Evolutionary conservation across 1,140 invertebrate genomes (phyloP).

Genomic region (Dolichoris vasculosae): DNA sequence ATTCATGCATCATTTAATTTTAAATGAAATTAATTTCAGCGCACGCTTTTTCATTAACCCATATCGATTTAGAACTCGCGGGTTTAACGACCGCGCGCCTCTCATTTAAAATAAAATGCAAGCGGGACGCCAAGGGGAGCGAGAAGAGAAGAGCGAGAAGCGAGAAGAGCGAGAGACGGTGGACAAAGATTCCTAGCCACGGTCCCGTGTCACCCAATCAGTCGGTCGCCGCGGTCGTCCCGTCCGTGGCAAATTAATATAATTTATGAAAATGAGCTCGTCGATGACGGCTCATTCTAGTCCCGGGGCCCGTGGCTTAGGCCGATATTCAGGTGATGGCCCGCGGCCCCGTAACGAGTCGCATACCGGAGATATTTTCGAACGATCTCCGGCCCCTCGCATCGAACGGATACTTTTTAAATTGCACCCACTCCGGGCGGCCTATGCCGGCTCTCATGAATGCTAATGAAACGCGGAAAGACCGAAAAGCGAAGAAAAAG

Average conservation of each 20-base stretch:
- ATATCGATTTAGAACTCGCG: constrained; percentile 49
- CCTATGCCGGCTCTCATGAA: not conserved
- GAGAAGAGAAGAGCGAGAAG: not conserved
- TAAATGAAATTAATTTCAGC: constrained; percentile 41
- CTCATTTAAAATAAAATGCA: constrained; percentile 39
- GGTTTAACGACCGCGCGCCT: constrained; percentile 53
- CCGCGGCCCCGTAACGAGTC: constrained; percentile 11
- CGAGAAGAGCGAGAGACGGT: constrained; percentile 22
- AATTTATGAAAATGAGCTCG: constrained; percentile 73
- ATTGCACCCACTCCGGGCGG: not conserved
- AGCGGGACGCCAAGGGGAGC: constrained; percentile 28
- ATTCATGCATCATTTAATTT: constrained; percentile 44
- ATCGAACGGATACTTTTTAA: constrained; percentile 9
- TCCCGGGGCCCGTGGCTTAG: not conserved
- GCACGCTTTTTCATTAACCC: constrained; percentile 54
- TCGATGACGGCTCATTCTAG: constrained; percentile 63
- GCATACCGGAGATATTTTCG: no score
- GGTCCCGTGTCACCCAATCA: constrained; percentile 65
- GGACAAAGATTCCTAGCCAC: not conserved
- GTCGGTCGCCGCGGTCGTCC: constrained; percentile 45
- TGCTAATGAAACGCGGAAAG: constrained; percentile 31
- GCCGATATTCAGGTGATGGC: not conserved
- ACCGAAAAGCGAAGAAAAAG: not conserved
- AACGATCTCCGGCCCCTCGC: no score
- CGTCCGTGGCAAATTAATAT: constrained; percentile 68